Evolutionary conservation across 2,888 invertebrate genomes (phyloP).

Genomic region (Salpingus planirostris): DNA sequence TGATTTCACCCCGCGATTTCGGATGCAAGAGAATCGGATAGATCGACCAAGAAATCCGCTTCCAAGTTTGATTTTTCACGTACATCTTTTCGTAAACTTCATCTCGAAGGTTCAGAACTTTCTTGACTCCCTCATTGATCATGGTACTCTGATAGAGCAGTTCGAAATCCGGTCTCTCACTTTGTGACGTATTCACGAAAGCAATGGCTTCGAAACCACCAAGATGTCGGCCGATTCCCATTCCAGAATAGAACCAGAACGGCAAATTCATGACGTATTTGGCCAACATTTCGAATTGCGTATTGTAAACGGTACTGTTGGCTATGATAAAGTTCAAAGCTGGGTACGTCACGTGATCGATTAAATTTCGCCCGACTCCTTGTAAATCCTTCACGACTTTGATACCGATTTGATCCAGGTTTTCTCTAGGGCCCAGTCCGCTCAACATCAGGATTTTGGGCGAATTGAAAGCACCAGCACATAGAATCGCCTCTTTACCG

Average conservation of each 20-base stretch:
- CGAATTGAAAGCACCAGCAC: constrained; percentile 75
- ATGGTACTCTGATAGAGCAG: constrained; percentile 44
- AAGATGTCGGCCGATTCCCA: constrained; percentile 45
- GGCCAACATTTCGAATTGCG: constrained; percentile 28
- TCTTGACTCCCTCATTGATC: constrained; percentile 16
- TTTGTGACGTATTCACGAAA: constrained; percentile 39
- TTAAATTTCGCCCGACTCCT: constrained; percentile 55
- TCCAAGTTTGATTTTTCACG: neutral
- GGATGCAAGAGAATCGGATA: constrained; percentile 23
- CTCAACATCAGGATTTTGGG: constrained; percentile 82
- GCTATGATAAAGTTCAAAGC: constrained; percentile 29
- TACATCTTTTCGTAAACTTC: constrained; percentile 2
- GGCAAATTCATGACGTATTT: constrained; percentile 40
- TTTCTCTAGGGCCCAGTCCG: constrained; percentile 56
- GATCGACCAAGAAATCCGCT: constrained; percentile 5
- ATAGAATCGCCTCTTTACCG: constrained; percentile 50
- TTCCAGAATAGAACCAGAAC: constrained; percentile 25
- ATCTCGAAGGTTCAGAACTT: constrained; percentile 25
- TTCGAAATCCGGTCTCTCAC: constrained; percentile 56
- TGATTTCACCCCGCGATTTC: constrained; percentile 24
- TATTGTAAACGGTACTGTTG: neutral
- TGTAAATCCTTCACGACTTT: constrained; percentile 49
- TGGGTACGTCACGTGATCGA: constrained; percentile 50
- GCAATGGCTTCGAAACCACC: constrained; percentile 49
- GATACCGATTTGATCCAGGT: constrained; percentile 46